Evolutionary conservation across 2,113 vertebrate species (phyloP).

Genomic region (Plestiodon gilberti): DNA sequence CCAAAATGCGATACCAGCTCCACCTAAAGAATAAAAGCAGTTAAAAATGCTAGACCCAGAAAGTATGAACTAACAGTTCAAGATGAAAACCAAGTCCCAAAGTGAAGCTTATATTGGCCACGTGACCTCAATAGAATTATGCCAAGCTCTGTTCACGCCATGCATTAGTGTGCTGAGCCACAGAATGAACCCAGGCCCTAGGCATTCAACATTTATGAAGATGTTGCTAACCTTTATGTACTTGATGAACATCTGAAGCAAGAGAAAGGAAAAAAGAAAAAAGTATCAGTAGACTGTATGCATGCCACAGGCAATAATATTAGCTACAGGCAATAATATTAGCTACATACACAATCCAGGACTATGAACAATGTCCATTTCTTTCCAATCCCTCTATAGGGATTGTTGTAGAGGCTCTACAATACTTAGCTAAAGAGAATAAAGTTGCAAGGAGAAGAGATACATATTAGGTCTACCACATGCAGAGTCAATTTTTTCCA

Average conservation of each 20-base stretch:
- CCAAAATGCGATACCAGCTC: slow-evolving; percentile 97
- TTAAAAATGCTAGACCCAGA: slow-evolving; percentile 44
- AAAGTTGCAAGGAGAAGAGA: slow-evolving; percentile 62
- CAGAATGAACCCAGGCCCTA: slow-evolving; percentile 71
- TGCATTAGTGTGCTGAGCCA: slow-evolving; percentile 73
- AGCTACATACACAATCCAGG: slow-evolving; percentile 57
- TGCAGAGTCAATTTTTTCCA: background rate
- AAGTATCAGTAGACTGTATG: slow-evolving; percentile 87
- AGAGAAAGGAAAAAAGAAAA: slow-evolving; percentile 82
- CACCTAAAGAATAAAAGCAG: slow-evolving; percentile 79
- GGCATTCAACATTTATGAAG: slow-evolving; percentile 75
- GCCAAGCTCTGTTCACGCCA: slow-evolving; percentile 69
- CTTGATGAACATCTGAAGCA: slow-evolving; percentile 99
- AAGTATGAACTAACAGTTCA: background rate
- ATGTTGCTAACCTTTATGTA: slow-evolving; percentile 99
- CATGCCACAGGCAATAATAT: slow-evolving; percentile 85
- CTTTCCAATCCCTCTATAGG: background rate
- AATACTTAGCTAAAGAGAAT: slow-evolving; percentile 46
- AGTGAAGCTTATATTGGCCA: slow-evolving; percentile 45
- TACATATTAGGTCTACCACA: slow-evolving; percentile 35
- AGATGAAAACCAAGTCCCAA: slow-evolving; percentile 3
- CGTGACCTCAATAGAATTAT: slow-evolving; percentile 51
- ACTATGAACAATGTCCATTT: slow-evolving; percentile 21
- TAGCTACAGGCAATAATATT: slow-evolving; percentile 78
- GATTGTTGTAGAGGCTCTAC: too few relatives aligned